Base-by-base conservation (phyloP, 2,888 invertebrate genomes). In the Plagiodera versicolora region DNA sequence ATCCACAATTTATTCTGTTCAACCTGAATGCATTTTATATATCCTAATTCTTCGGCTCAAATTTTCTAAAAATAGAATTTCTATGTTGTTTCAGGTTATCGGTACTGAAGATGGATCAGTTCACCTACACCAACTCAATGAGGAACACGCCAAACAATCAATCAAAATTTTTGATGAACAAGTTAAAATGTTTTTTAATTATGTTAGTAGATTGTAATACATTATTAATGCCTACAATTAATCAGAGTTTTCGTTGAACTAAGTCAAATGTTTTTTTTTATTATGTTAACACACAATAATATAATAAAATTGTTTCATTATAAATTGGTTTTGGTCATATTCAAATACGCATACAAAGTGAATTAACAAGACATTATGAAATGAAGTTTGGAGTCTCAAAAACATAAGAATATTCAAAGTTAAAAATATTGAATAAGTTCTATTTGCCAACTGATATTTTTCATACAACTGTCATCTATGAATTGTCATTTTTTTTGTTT, bases 101-200 rank as follows among this genome's bases (percentile, higher is more conserved):
- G 82, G 82, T 17, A 81, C 80, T 4, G 77, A 78, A 32, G 73
- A 74, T 39, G 82, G 82, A 19, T 72, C 71, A 19, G 70, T 84
- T 14, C 79, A 81, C 67, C 70, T 84, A 35, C 82, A 85, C 66
- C 75, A 82, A 59, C 70, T 84, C 17, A 82, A 78, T 58, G 70
- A 76, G 55, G 79, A 81, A 56, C 82, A 81, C 68, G 77, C 76
- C 47, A 76, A 76, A 63, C 75, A 80, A 47, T 71, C 77, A 32
- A 69, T 69, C 24, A 75, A 80, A 52, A 75, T 79, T 44, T 76
- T 79, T 54, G 71, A 77, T 28, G 74, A 77, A 61, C 82, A 84
- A 69, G 68, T 81, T 16, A 76, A 79, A 59, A 80, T 77, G 47
- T 83, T 84, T 74, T 75, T 80, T 64, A 79, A 79, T 71, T 83